phyloP scores from a whole-genome alignment of 2,888 invertebrate species.

The Stenchaetothrips biformis region DNA sequence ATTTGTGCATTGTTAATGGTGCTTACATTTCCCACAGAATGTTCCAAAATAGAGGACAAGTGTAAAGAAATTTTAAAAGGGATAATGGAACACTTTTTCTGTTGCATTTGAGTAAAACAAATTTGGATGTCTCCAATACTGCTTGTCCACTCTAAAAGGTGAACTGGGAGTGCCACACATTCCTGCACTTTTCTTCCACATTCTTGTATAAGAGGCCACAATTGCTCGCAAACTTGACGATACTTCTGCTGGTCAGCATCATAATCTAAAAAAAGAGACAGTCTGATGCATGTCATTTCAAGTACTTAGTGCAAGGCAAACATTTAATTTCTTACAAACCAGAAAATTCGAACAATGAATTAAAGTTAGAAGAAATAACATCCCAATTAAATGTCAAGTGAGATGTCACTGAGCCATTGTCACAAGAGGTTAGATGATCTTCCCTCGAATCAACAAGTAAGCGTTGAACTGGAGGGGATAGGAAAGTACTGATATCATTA shows the following conservation, averaged over 20 bases:
- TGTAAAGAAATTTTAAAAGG: slow-evolving; percentile 24
- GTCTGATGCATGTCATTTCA: too few relatives aligned
- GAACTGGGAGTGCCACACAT: background rate
- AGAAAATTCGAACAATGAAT: background rate
- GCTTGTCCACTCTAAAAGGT: background rate
- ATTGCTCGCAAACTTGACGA: background rate
- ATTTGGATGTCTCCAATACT: background rate
- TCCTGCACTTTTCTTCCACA: background rate
- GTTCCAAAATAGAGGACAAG: slow-evolving; percentile 29
- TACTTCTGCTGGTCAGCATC: too few relatives aligned
- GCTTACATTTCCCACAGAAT: slow-evolving; percentile 31
- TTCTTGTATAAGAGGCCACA: background rate
- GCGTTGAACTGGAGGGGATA: background rate
- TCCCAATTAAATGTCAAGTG: background rate
- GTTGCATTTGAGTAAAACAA: background rate
- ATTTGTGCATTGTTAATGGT: background rate
- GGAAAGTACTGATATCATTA: background rate
- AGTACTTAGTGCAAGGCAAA: too few relatives aligned
- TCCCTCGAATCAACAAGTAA: background rate
- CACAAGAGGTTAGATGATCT: background rate
- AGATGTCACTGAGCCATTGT: background rate
- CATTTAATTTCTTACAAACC: too few relatives aligned
- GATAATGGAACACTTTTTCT: background rate
- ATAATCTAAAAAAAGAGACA: too few relatives aligned
- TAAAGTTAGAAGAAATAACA: background rate